These are phyloP conservation scores for Oligia fasciuncula DNA, from an alignment of 2,888 invertebrate genomes.

Conservation along the genomic window DNA sequence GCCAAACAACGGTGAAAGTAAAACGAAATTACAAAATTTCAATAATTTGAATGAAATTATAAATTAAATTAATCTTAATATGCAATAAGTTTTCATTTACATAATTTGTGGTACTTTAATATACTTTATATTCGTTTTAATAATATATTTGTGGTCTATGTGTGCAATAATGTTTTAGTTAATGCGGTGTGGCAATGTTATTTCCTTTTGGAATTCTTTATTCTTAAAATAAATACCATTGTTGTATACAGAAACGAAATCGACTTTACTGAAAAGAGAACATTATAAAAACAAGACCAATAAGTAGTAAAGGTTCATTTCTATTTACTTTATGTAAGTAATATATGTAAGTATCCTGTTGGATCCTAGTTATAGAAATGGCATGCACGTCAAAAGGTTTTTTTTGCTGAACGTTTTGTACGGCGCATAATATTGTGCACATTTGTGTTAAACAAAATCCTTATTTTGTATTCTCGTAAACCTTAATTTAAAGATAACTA, in stretches of 20 bases:
- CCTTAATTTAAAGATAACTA: neutral
- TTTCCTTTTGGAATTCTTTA: neutral
- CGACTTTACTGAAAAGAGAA: neutral
- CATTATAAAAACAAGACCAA: neutral
- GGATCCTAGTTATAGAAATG: neutral
- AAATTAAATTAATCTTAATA: conserved; percentile 15
- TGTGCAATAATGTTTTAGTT: conserved; percentile 6
- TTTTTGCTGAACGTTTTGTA: no score
- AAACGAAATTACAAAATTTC: conserved; percentile 20
- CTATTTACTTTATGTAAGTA: neutral
- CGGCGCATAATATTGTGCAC: no score
- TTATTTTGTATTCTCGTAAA: neutral
- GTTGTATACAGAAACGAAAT: neutral
- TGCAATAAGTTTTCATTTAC: conserved; percentile 19
- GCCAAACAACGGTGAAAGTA: conserved; percentile 28
- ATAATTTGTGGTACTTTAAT: conserved; percentile 18
- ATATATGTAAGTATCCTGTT: no score
- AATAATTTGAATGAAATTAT: conserved; percentile 31
- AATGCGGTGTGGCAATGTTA: neutral
- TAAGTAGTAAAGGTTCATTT: neutral
- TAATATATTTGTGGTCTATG: neutral
- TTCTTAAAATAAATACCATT: neutral
- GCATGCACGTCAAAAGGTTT: no score
- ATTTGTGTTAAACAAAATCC: neutral
- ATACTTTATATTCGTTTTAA: no score